Conservation (phyloP, 2,797 vertebrate species). For the Rhincodon typus region DNA sequence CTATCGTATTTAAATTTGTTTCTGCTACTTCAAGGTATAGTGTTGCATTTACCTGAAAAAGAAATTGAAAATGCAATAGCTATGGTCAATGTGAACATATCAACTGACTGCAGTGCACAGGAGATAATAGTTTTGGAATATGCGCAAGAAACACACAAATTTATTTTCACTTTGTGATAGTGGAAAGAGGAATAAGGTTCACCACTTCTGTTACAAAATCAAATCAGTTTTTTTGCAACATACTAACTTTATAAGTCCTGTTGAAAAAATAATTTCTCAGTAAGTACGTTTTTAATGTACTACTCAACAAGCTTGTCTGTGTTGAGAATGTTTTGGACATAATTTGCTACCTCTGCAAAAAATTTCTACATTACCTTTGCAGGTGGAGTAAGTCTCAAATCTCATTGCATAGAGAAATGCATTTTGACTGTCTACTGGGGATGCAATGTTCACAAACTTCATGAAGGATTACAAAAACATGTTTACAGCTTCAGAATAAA, state of each 20-base stretch:
- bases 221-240: background rate
- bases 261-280: background rate
- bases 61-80: background rate
- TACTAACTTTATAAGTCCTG: conserved; percentile 7
- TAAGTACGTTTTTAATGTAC: background rate
- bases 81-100: background rate
- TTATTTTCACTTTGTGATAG: background rate
- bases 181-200: background rate
- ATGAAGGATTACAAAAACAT: conserved; percentile 70
- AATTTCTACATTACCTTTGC: conserved; percentile 28
- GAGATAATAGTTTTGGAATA: background rate
- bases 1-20: background rate
- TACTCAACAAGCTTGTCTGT: background rate
- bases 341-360: background rate
- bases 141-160: background rate
- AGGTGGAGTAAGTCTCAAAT: conserved; percentile 68
- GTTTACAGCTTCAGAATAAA: conserved; percentile 59
- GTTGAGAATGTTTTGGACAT: background rate
- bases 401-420: conserved; percentile 77
- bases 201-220: background rate
- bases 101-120: background rate
- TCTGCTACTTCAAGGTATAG: background rate
- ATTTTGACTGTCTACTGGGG: conserved; percentile 87
- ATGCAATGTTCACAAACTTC: conserved; percentile 72
- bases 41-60: background rate